A percentile compares a stretch with the other conserved stretches of the same genome.
phyloP scores from a whole-genome alignment of 35 echinoderm and acorn worm genomes.

The Heliocidaris tuberculata region DNA sequence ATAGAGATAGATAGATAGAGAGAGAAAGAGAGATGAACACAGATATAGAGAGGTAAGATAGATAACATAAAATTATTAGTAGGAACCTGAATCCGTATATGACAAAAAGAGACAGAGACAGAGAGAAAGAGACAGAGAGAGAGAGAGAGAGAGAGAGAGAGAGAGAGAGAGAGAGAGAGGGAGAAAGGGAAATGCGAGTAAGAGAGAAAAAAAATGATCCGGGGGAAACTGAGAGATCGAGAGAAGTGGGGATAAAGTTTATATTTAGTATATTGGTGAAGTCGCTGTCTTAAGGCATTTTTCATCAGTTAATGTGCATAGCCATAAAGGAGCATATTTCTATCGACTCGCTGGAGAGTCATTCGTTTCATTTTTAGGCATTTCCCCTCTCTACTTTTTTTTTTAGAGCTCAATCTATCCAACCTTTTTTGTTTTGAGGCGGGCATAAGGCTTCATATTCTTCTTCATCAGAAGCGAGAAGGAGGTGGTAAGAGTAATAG shows the following conservation, averaged over 20 bases:
- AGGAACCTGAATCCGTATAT: too few species aligned
- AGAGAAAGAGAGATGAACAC: not conserved
- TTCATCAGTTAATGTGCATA: slow-evolving; percentile 50
- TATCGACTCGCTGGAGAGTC: slow-evolving; percentile 45
- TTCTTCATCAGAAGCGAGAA: not conserved
- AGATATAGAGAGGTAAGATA: not conserved
- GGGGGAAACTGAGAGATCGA: not conserved
- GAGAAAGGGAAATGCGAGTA: not conserved
- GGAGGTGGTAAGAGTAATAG: slow-evolving; percentile 7
- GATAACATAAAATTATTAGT: not conserved
- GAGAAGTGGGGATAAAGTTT: not conserved
- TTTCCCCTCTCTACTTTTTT: not conserved
- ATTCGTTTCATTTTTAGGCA: slow-evolving; percentile 36
- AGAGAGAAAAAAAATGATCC: not conserved
- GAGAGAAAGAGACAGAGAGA: not conserved
- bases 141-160: not conserved
- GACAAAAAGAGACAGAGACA: not conserved
- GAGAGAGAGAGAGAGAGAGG: not conserved
- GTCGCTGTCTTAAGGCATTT: slow-evolving; percentile 39
- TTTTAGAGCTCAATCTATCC: not conserved
- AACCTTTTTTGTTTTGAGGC: not conserved
- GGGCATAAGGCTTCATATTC: not conserved
- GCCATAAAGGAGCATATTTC: slow-evolving; percentile 45
- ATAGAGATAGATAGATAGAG: not conserved
- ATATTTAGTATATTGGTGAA: slow-evolving; percentile 32